Conservation (phyloP, 2,113 vertebrate species). For the Crotalus horridus region DNA sequence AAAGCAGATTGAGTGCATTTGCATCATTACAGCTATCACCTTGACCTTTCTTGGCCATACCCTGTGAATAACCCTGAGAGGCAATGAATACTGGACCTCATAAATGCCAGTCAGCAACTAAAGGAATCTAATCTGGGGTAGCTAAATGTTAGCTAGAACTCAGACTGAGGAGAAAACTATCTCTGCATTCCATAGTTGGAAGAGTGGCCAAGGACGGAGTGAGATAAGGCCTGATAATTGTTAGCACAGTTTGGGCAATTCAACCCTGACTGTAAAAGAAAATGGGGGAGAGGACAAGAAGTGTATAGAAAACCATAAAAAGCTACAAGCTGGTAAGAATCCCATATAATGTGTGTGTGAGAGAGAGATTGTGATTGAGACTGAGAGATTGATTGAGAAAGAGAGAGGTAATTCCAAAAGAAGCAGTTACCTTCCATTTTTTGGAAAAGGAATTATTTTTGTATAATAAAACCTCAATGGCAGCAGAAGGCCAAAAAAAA, state of each 20-base stretch:
- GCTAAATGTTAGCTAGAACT: background rate
- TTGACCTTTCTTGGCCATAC: background rate
- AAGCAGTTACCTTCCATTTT: background rate
- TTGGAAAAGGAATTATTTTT: background rate
- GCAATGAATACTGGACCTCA: background rate
- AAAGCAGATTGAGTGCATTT: background rate
- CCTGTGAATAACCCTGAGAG: background rate
- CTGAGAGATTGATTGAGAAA: background rate
- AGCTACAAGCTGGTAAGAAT: background rate
- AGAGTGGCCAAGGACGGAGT: background rate
- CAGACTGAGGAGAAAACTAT: background rate
- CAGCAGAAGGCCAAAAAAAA: background rate
- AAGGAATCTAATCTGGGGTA: background rate
- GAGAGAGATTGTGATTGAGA: too few species aligned
- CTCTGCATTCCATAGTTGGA: background rate
- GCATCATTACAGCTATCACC: background rate
- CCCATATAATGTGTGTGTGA: background rate
- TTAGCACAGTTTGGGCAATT: background rate
- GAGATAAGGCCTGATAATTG: background rate
- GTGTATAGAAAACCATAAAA: background rate
- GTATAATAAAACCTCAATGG: background rate
- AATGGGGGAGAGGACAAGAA: background rate
- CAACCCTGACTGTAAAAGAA: background rate
- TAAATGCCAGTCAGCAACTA: background rate
- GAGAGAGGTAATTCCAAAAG: background rate